Percentiles rank a stretch among this genome's conserved stretches.
Conservation (phyloP, 2,113 vertebrate species). For the Nymphicus hollandicus region DNA sequence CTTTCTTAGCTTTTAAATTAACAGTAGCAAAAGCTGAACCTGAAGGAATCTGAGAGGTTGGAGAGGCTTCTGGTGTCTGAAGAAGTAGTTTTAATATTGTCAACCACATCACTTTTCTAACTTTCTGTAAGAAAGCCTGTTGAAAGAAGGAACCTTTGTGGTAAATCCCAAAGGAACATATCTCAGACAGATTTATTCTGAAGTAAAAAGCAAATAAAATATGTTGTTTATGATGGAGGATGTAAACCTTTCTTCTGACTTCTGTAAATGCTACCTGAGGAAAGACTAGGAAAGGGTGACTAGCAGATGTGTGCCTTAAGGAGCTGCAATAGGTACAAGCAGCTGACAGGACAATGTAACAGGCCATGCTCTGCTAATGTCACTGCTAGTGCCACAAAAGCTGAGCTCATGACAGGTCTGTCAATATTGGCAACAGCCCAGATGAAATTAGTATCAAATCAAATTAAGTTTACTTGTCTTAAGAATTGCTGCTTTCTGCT, state of each 20-base stretch:
- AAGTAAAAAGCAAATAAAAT: not conserved
- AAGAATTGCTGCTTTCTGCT: not conserved
- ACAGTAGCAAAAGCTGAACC: not conserved
- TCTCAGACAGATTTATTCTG: not conserved
- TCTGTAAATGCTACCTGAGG: not conserved
- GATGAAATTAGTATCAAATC: not conserved
- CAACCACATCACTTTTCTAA: not conserved
- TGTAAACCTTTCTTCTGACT: not conserved
- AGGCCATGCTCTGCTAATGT: not conserved
- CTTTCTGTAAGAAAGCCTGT: not conserved
- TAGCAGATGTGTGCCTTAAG: not conserved
- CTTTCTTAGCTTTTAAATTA: slow-evolving; percentile 31
- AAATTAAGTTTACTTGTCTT: not conserved
- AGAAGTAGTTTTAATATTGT: not conserved
- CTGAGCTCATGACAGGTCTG: not conserved
- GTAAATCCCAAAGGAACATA: not conserved
- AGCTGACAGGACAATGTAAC: not conserved
- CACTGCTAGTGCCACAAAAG: not conserved
- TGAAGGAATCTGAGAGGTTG: not conserved
- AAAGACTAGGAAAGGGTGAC: not conserved
- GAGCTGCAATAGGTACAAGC: not conserved
- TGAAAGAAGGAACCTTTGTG: not conserved
- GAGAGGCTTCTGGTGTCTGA: not conserved
- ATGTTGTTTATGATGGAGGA: not conserved
- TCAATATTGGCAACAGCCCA: not conserved